Evolutionary conservation across 2,888 invertebrate genomes (phyloP).

Genomic region (Teleogryllus oceanicus): DNA sequence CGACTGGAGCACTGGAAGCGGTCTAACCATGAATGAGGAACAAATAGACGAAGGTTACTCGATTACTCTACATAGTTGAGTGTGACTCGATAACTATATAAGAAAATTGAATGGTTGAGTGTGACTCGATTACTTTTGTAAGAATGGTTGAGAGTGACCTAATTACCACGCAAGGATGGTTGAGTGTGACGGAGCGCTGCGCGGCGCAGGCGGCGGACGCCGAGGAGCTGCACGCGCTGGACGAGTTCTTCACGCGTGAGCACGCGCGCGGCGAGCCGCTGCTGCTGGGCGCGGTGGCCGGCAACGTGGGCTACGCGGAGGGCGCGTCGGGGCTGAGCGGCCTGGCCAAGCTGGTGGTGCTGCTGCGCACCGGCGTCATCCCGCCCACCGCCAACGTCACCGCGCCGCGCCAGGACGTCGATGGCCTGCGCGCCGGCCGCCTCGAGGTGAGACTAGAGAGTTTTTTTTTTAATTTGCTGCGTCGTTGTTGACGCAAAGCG

Average conservation of each 20-base stretch:
- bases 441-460: slow-evolving; percentile 37
- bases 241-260: slow-evolving; percentile 46
- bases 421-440: slow-evolving; percentile 38
- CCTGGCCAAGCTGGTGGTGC: slow-evolving; percentile 47
- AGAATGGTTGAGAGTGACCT: too few species aligned
- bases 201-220: slow-evolving; percentile 49
- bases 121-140: too few species aligned
- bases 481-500: too few species aligned
- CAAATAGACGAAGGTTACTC: too few species aligned
- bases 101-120: too few species aligned
- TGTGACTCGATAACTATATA: too few species aligned
- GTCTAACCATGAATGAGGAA: too few species aligned
- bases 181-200: too few species aligned
- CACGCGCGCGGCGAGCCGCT: slow-evolving; percentile 51
- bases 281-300: slow-evolving; percentile 57
- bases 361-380: slow-evolving; percentile 39
- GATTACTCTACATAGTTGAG: too few species aligned
- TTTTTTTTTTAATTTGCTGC: too few species aligned
- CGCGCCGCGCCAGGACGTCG: slow-evolving; percentile 38
- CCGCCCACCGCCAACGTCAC: slow-evolving; percentile 40
- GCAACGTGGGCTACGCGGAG: slow-evolving; percentile 60
- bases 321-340: slow-evolving; percentile 49
- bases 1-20: too few species aligned
- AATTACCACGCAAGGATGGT: too few species aligned
- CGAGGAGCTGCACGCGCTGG: slow-evolving; percentile 54